These are phyloP conservation scores for Oxyteleia sp. DNA, from an alignment of 2,888 invertebrate species.

Conservation along the genomic window DNA sequence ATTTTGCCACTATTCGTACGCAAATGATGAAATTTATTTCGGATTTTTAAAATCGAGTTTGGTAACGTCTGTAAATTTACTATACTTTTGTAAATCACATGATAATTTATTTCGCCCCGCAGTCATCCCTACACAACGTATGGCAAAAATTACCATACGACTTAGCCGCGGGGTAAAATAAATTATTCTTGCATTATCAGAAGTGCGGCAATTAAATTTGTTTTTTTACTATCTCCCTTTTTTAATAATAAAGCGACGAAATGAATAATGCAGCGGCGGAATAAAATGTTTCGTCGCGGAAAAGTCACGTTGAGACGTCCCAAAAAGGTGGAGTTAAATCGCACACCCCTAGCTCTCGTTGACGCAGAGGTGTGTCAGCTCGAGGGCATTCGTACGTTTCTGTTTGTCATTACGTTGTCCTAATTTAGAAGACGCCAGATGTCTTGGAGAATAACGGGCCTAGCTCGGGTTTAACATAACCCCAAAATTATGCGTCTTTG, in stretches of 20 bases:
- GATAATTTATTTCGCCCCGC: slow-evolving; percentile 52
- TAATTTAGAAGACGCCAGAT: slow-evolving; percentile 57
- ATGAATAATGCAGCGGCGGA: slow-evolving; percentile 58
- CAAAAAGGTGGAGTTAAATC: slow-evolving; percentile 16
- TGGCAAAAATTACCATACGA: slow-evolving; percentile 38
- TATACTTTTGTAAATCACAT: slow-evolving; percentile 33
- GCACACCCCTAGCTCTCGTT: slow-evolving; percentile 28
- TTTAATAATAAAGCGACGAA: too few relatives aligned
- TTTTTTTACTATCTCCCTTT: slow-evolving; percentile 30
- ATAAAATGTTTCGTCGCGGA: slow-evolving; percentile 9
- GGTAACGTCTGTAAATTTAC: slow-evolving; percentile 7
- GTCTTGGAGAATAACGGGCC: slow-evolving; percentile 30
- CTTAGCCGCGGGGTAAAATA: slow-evolving; percentile 14
- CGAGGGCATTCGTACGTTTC: slow-evolving; percentile 44
- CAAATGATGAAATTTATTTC: not conserved
- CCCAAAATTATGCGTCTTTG: slow-evolving; percentile 28
- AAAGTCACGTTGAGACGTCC: slow-evolving; percentile 15
- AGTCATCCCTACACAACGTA: slow-evolving; percentile 4
- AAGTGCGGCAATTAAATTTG: slow-evolving; percentile 56
- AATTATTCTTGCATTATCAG: slow-evolving; percentile 40
- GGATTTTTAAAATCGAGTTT: not conserved
- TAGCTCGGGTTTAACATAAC: slow-evolving; percentile 22
- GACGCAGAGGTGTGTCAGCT: slow-evolving; percentile 45
- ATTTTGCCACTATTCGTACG: too few relatives aligned
- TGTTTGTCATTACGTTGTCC: slow-evolving; percentile 64